Base-by-base conservation (phyloP, 2,797 vertebrate species). In the Melanotaenia boesemani region DNA sequence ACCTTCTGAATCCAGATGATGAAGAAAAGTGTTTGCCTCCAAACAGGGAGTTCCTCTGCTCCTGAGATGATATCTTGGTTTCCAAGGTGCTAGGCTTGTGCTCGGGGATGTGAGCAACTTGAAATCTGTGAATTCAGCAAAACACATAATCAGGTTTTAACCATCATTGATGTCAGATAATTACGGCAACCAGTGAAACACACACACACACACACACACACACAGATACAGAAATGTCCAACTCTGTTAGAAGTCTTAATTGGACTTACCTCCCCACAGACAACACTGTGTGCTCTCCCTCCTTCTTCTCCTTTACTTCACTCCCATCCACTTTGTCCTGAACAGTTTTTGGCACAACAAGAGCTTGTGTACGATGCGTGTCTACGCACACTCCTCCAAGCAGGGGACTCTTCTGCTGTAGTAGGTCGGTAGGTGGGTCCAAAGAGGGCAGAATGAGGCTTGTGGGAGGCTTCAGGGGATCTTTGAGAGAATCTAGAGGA, bases 101-200 rank as follows among this genome's bases (percentile, higher is more conserved):
- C 86, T 99, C 98, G 0, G 96, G 96, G 84, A 99, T 99, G 70
- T 97, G 96, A 77, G 97, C 96, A 24, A 99, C 98, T 6, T 96
- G 96, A 86, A 99, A 99, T 90, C 98, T 99, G 85, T 22, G 4
- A 48, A 62, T 55, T 1, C 5, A 81, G 52, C 26, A 56, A 55
- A 48, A 30, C 36, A 80, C n/a, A n/a, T 0, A 9, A 54, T 26
- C 50, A 12, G 12, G 22, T 54, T 54, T 24, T 54, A 32, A 52
- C 18, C 5, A 58, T 3, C 1, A 4, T 56, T 36, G 63, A 0
- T 22, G 55, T 66, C 39, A 52, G 11, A 59, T n/a, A 61, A 30
- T 26, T 34, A 32, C 39, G 15, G 28, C 6, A 24, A 22, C 1
- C 20, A 26, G 20, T 26, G 13, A 39, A 26, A n/a, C n/a, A n/a